phyloP scores from a whole-genome alignment of 2,113 vertebrate species.

The Platichthys flesus region DNA sequence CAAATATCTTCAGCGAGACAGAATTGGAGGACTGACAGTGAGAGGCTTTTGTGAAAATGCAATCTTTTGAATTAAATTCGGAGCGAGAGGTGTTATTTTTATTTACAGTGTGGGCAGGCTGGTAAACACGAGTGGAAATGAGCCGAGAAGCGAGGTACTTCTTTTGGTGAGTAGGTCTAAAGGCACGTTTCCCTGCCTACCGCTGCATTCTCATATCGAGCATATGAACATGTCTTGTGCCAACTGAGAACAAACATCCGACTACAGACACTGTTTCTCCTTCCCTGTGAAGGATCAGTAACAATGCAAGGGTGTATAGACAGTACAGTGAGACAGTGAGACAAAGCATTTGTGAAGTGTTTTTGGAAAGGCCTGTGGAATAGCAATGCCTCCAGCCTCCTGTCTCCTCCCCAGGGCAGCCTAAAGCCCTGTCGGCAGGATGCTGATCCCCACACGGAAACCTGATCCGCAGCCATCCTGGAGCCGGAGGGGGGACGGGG shows the following conservation, averaged over 20 bases:
- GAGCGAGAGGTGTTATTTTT: constrained; percentile 71
- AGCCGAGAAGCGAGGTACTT: constrained; percentile 53
- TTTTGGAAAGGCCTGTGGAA: constrained; percentile 76
- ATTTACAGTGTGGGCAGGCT: constrained; percentile 69
- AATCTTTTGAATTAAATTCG: constrained; percentile 73
- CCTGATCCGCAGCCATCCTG: constrained; percentile 84
- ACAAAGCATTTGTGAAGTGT: constrained; percentile 76
- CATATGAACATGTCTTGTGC: constrained; percentile 53
- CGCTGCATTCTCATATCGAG: constrained; percentile 57
- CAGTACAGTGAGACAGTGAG: constrained; percentile 60
- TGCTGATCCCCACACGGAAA: constrained; percentile 83
- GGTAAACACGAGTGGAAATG: constrained; percentile 71
- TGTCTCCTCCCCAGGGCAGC: constrained; percentile 78
- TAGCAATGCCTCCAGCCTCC: constrained; percentile 73
- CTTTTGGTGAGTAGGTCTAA: constrained; percentile 43
- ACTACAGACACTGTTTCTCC: constrained; percentile 42
- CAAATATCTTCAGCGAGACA: constrained; percentile 71
- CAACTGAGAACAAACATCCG: constrained; percentile 71
- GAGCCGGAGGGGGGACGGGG: constrained; percentile 75
- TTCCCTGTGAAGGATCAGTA: constrained; percentile 44
- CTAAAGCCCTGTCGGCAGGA: constrained; percentile 81
- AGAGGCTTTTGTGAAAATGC: constrained; percentile 61
- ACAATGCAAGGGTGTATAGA: constrained; percentile 54
- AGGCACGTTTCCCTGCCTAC: constrained; percentile 47
- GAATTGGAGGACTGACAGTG: constrained; percentile 50